These are phyloP conservation scores for Phorcus lineatus DNA, from an alignment of 2,888 invertebrate species.

Conservation along the genomic window DNA sequence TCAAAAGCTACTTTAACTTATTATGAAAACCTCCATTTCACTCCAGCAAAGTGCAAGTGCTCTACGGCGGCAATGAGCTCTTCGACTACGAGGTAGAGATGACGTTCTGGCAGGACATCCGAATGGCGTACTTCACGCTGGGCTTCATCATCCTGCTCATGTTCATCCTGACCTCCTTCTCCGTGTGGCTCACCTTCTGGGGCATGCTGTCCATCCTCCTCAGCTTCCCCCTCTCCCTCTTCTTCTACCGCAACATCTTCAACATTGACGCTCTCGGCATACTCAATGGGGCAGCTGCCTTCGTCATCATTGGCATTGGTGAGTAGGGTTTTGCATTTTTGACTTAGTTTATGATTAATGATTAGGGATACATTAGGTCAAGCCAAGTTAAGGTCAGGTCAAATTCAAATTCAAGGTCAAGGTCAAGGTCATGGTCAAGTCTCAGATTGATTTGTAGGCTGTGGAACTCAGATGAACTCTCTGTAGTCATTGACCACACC, in stretches of 20 bases:
- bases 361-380: too few relatives aligned
- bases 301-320: slow-evolving; percentile 74
- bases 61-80: slow-evolving; percentile 71
- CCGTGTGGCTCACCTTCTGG: slow-evolving; percentile 66
- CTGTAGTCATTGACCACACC: too few relatives aligned
- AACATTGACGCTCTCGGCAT: slow-evolving; percentile 65
- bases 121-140: slow-evolving; percentile 59
- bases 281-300: slow-evolving; percentile 71
- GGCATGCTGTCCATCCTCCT: slow-evolving; percentile 64
- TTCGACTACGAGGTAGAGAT: slow-evolving; percentile 70
- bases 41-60: slow-evolving; percentile 67
- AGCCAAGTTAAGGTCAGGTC: too few relatives aligned
- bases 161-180: slow-evolving; percentile 69
- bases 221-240: slow-evolving; percentile 69
- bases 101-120: slow-evolving; percentile 70
- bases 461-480: too few relatives aligned
- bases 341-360: too few relatives aligned
- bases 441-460: too few relatives aligned
- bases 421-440: too few relatives aligned
- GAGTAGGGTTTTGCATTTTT: slow-evolving; percentile 29
- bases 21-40: not conserved
- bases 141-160: slow-evolving; percentile 63
- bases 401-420: too few relatives aligned
- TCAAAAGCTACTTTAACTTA: too few relatives aligned
- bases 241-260: slow-evolving; percentile 68